Evolutionary conservation across 2,797 vertebrate genomes (phyloP), one percentile per base, ranked within the genome.

Genomic region (Bucorvus abyssinicus): DNA sequence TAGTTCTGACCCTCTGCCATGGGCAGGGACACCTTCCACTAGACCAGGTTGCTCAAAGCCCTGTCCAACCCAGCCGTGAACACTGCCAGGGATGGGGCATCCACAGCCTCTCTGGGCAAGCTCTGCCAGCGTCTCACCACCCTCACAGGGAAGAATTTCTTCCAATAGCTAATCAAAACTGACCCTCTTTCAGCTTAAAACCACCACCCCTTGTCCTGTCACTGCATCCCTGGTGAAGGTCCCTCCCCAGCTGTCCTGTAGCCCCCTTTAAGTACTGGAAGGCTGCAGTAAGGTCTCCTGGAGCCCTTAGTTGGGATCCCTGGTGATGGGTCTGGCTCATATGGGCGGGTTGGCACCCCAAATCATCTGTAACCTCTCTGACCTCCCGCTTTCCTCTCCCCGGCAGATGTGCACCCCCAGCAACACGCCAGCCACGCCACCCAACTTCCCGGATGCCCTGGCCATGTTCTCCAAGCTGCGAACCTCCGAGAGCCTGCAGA

Each of bases 381-480:
- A 1, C 29, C 6, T 3, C 55, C 55, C 90, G 21, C 53, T 78
- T 47, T 67, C 36, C 81, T 74, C 22, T 34, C 84, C 80, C 82
- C 92, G 11, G 2, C 98, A 99, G 99, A 99, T 99, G 99, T 99
- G 98, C 59, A 99, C 99, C n/a, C 99, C 99, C 78, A 98, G 99
- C 94, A 99, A 99, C 98, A 99, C 99, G 3, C 99, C 99, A 2
- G 99, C 99, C 95, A 99, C 99, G 2, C 99, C 99, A 0, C 99
- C 99, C 59, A 99, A 99, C 98, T 99, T 99, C 97, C 99, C 99
- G 0, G 99, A 99, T 5, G 98, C 99, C 14, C 98, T 99, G 97
- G 98, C 99, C 97, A 99, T 99, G 99, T 99, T 99, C 98, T 99
- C 99, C 97, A 99, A 99, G 96, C 98, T 99, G 52, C 98, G 99